A percentile compares a stretch with the other conserved stretches of the same genome.
phyloP scores from a whole-genome alignment of 2,797 vertebrate species.

The Rhodeus uyekii region DNA sequence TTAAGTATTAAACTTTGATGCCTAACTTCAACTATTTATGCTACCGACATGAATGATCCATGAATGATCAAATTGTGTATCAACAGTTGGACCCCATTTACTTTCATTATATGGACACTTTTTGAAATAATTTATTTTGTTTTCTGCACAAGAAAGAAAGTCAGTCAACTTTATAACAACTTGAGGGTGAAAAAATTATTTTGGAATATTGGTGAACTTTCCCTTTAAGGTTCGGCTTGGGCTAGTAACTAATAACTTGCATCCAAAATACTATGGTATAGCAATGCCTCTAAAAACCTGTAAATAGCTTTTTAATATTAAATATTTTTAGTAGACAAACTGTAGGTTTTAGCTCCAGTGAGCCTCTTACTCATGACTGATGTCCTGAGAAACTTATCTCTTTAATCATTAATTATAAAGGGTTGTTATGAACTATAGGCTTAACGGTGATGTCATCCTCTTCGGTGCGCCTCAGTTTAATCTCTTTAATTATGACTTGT shows the following conservation, averaged over 20 bases:
- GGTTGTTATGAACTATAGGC: slow-evolving; percentile 5
- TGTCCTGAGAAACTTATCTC: neutral
- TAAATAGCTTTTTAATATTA: neutral
- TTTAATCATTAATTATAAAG: slow-evolving; percentile 8
- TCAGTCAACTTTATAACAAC: neutral
- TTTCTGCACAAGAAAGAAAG: neutral
- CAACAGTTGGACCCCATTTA: neutral
- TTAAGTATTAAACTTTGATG: neutral
- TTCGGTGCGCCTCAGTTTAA: slow-evolving; percentile 13
- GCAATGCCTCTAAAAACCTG: neutral
- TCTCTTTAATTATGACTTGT: slow-evolving; percentile 32
- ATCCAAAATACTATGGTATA: neutral
- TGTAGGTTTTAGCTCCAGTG: neutral
- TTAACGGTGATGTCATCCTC: slow-evolving; percentile 47
- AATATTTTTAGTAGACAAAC: neutral
- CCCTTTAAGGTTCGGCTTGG: neutral
- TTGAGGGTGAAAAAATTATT: neutral
- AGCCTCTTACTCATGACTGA: neutral
- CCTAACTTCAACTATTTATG: neutral
- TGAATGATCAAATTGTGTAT: neutral
- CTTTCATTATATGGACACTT: neutral
- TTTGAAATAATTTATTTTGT: neutral
- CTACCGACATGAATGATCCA: neutral
- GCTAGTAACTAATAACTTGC: neutral
- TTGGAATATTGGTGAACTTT: neutral